phyloP scores from a whole-genome alignment of 2,113 vertebrate species.

The Microcebus tavaratra region DNA sequence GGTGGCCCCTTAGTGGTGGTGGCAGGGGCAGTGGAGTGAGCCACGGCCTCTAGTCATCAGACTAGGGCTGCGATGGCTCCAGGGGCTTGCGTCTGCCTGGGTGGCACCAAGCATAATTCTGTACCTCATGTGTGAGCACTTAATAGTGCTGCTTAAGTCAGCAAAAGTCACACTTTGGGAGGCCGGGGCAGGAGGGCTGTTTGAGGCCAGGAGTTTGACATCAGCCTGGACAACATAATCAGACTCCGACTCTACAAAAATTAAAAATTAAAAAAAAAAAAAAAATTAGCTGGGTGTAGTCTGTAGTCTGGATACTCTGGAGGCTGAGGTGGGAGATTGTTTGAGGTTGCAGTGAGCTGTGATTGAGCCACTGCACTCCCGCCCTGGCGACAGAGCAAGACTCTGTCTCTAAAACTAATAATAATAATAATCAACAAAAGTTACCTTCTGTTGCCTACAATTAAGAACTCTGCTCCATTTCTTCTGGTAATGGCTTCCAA shows the following conservation, averaged over 20 bases:
- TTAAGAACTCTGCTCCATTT: accelerated
- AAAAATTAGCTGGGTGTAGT: background rate
- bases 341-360: background rate
- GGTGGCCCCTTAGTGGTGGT: background rate
- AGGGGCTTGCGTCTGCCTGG: background rate
- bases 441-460: accelerated
- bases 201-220: background rate
- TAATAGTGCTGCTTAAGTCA: accelerated
- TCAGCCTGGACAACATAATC: background rate
- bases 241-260: background rate
- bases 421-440: background rate
- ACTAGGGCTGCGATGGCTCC: background rate
- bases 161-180: background rate
- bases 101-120: background rate
- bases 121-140: background rate
- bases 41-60: background rate
- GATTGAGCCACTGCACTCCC: background rate
- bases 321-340: background rate
- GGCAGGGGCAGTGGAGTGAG: background rate
- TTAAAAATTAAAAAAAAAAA: background rate
- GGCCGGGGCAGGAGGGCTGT: background rate
- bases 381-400: background rate
- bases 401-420: background rate
- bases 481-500: background rate
- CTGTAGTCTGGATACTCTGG: background rate